Evolutionary conservation across 2,888 invertebrate species (phyloP), one percentile per base, ranked within the genome.

Genomic region (Troglohyphantes excavatus): DNA sequence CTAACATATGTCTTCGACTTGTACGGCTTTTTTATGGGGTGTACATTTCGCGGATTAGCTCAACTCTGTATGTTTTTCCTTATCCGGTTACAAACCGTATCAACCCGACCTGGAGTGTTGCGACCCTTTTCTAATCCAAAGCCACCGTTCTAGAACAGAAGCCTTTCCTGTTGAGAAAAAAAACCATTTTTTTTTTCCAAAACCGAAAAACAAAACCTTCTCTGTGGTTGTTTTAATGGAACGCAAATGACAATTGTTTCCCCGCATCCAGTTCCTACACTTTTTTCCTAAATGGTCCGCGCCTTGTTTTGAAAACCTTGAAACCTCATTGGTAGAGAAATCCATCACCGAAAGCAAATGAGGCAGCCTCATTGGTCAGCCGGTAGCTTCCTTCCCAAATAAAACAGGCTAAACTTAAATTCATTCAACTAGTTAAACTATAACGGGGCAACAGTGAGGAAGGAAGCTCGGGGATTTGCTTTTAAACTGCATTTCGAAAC

Each of bases 281-380:
- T 43, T 21, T 67, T 72, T 67, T 53, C 53, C 21, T 85, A 43
- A 83, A 63, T 73, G 70, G 72, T 53, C 78, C 78, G 75, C 75
- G 67, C 46, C 88, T 82, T 82, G 76, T 89, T 89, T 83, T 70
- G 76, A 63, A 76, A 89, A 82, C 88, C 88, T 89, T 89, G 88
- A 70, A 26, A 82, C 26, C 46, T 39, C 67, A 88, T 81, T 87
- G 81, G 81, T 65, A 33, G 73, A 46, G 43, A 67, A 81, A 73
- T 65, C 53, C 67, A 65, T 73, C 53, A 67, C 67, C 59, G 65
- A 65, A 43, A 63, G 61, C 43, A 53, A 73, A 53, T 63, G 53
- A 65, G 39, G 82, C 75, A 43, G 61, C 63, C 27, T 29, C 17
- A 67, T 76, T 76, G 88, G 82, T 82, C 75, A 89, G 63, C 75